Conservation (phyloP, 2,888 invertebrate genomes). For the Thumatha senex region DNA sequence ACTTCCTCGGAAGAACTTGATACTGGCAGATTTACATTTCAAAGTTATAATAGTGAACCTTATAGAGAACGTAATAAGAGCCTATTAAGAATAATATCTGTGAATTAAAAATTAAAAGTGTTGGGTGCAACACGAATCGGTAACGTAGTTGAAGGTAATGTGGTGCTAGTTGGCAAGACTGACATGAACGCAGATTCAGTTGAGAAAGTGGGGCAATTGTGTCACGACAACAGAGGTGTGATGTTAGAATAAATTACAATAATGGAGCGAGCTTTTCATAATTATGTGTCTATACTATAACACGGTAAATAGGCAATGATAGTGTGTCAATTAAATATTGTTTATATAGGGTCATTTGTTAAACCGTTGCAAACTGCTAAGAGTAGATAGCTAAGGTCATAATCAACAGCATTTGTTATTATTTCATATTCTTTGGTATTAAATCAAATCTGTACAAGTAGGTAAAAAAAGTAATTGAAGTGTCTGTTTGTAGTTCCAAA, state of each 20-base stretch:
- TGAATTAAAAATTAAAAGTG: slow-evolving; percentile 19
- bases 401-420: no score
- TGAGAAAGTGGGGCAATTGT: slow-evolving; percentile 29
- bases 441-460: no score
- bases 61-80: neutral
- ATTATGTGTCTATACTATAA: neutral
- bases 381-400: no score
- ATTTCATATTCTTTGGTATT: no score
- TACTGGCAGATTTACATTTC: slow-evolving; percentile 9
- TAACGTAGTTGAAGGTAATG: slow-evolving; percentile 19
- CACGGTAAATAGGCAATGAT: neutral
- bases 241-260: slow-evolving; percentile 18
- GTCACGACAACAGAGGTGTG: slow-evolving; percentile 21
- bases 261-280: slow-evolving; percentile 12
- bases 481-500: no score
- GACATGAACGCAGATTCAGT: slow-evolving; percentile 32
- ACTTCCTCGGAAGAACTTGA: slow-evolving; percentile 49
- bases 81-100: neutral
- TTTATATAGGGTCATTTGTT: no score
- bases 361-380: no score
- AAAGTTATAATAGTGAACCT: neutral
- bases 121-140: slow-evolving; percentile 37
- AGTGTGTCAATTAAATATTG: no score
- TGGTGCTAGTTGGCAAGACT: slow-evolving; percentile 25
- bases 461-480: no score